phyloP scores from a whole-genome alignment of 1,140 invertebrate genomes.

The Copidosoma floridanum region DNA sequence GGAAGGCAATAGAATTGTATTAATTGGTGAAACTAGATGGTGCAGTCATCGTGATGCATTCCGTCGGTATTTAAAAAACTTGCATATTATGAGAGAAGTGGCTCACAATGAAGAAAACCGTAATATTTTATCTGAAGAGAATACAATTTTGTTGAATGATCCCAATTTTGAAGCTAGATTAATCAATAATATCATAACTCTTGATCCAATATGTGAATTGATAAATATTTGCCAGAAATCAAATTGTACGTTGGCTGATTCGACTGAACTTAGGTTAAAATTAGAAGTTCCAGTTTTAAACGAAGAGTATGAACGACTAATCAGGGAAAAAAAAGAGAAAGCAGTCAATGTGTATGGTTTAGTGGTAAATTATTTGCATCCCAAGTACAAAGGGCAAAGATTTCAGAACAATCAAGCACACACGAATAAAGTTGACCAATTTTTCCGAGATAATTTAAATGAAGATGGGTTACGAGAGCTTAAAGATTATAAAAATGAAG shows the following conservation, averaged over 20 bases:
- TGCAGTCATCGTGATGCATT: constrained; percentile 8
- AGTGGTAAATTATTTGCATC: constrained; percentile 14
- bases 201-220: constrained; percentile 14
- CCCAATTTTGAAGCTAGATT: constrained; percentile 3
- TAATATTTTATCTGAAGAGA: background rate
- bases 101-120: background rate
- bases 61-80: constrained; percentile 6
- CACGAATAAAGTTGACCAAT: too few species aligned
- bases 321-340: background rate
- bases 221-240: constrained; percentile 21
- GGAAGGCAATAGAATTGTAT: constrained; percentile 7
- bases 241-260: constrained; percentile 10
- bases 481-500: background rate
- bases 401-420: too few species aligned
- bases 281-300: too few species aligned
- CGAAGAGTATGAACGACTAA: too few species aligned
- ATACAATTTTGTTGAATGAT: background rate
- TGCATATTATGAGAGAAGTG: constrained; percentile 12
- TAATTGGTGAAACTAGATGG: constrained; percentile 11
- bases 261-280: constrained; percentile 7
- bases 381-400: too few species aligned
- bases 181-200: constrained; percentile 2
- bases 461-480: background rate
- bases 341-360: constrained; percentile 2
- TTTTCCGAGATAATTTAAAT: background rate